These are phyloP conservation scores for Agrochola circellaris DNA, from an alignment of 2,888 invertebrate species.

Conservation along the genomic window DNA sequence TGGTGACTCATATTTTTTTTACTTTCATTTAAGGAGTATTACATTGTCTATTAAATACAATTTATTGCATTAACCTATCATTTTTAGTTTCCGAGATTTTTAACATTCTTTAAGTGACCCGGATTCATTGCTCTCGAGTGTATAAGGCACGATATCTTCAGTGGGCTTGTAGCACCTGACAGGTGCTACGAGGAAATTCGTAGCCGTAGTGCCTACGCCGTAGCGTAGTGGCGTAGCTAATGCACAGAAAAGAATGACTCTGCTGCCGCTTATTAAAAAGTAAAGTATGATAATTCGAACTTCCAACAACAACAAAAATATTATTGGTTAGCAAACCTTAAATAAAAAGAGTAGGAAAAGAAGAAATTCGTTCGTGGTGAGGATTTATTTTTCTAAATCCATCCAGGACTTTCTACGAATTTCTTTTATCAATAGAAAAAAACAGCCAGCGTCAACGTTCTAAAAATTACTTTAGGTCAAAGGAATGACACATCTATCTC, in stretches of 20 bases:
- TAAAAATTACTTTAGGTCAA: conserved; percentile 16
- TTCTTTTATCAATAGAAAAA: conserved; percentile 6
- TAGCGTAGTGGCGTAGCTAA: conserved; percentile 6
- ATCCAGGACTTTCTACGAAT: too few relatives aligned
- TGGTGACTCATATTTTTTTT: too few relatives aligned
- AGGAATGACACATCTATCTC: conserved; percentile 2
- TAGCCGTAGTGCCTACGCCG: conserved; percentile 42
- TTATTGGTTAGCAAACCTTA: neutral
- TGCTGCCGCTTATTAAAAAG: neutral
- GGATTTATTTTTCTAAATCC: too few relatives aligned
- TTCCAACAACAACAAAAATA: neutral
- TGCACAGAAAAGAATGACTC: neutral
- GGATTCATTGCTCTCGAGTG: too few relatives aligned
- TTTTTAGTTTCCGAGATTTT: too few relatives aligned
- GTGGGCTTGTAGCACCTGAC: neutral
- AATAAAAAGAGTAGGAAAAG: neutral
- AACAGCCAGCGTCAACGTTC: neutral
- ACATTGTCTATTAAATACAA: too few relatives aligned
- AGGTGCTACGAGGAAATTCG: conserved; percentile 39
- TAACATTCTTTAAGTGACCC: too few relatives aligned
- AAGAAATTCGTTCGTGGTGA: too few relatives aligned
- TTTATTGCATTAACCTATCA: too few relatives aligned
- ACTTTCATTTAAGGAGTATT: too few relatives aligned
- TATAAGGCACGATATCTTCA: neutral
- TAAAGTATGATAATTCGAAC: neutral